phyloP scores from a whole-genome alignment of 2,888 invertebrate genomes.

The Nephrotoma guestfalica region DNA sequence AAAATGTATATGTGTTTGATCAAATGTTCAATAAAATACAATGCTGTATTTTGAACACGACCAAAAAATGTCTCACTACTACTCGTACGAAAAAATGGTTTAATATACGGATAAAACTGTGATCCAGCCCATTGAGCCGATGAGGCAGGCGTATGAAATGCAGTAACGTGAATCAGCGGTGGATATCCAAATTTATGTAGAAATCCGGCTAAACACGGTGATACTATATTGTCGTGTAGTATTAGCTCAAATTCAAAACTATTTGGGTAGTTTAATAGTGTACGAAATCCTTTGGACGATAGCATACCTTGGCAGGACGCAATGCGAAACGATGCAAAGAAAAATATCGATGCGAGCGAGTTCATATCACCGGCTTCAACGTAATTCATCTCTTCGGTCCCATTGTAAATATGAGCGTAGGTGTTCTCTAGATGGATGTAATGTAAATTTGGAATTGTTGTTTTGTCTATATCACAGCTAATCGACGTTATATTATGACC shows the following conservation, averaged over 20 bases:
- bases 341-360: not conserved
- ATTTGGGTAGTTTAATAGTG: slow-evolving; percentile 18
- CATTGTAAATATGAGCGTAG: slow-evolving; percentile 10
- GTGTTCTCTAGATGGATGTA: slow-evolving; percentile 20
- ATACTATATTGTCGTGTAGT: slow-evolving; percentile 21
- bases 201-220: slow-evolving; percentile 22
- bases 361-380: not conserved
- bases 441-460: slow-evolving; percentile 15
- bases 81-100: slow-evolving; percentile 7
- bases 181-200: slow-evolving; percentile 22
- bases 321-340: slow-evolving; percentile 10
- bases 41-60: not conserved
- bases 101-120: slow-evolving; percentile 15
- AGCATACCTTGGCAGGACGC: slow-evolving; percentile 11
- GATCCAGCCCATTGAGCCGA: slow-evolving; percentile 17
- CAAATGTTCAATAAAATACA: not conserved
- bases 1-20: not conserved
- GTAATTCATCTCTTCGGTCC: not conserved
- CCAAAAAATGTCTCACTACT: not conserved
- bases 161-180: slow-evolving; percentile 20
- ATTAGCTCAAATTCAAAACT: slow-evolving; percentile 22
- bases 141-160: slow-evolving; percentile 16
- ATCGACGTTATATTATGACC: slow-evolving; percentile 16
- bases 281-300: slow-evolving; percentile 17
- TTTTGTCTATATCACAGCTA: slow-evolving; percentile 16